phyloP scores from a whole-genome alignment of 2,888 invertebrate genomes.

The Athripsodes cinereus region DNA sequence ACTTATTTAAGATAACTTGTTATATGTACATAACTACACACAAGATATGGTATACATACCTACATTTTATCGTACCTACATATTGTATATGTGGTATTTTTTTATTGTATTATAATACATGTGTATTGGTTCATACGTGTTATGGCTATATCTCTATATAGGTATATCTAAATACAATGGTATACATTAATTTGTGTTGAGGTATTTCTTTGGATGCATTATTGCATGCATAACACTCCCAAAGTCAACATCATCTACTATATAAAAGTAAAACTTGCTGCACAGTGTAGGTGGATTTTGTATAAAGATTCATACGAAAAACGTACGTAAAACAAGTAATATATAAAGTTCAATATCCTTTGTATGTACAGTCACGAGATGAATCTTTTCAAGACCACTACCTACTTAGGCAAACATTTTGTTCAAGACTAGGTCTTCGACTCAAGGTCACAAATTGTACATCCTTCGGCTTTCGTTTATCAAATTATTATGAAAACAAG shows the following conservation, averaged over 20 bases:
- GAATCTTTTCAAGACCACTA: background rate
- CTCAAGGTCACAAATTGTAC: slow-evolving; percentile 13
- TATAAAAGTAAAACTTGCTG: background rate
- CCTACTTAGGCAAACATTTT: background rate
- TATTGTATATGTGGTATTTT: no score
- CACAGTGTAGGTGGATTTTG: background rate
- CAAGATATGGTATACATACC: no score
- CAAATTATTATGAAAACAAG: background rate
- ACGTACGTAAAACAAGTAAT: background rate
- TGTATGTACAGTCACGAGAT: background rate
- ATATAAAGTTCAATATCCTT: background rate
- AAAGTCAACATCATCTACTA: background rate
- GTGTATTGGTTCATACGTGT: no score
- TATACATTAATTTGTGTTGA: no score
- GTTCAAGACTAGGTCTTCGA: slow-evolving; percentile 11
- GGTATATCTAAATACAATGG: no score
- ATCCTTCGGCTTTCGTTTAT: background rate
- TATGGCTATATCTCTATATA: no score
- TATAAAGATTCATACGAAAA: background rate
- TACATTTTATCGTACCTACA: no score
- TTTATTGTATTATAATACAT: no score
- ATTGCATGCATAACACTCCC: background rate
- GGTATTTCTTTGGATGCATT: background rate
- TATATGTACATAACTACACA: no score
- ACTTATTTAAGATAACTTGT: no score